Conservation (phyloP, 2,888 invertebrate genomes). For the Molorchus minor region DNA sequence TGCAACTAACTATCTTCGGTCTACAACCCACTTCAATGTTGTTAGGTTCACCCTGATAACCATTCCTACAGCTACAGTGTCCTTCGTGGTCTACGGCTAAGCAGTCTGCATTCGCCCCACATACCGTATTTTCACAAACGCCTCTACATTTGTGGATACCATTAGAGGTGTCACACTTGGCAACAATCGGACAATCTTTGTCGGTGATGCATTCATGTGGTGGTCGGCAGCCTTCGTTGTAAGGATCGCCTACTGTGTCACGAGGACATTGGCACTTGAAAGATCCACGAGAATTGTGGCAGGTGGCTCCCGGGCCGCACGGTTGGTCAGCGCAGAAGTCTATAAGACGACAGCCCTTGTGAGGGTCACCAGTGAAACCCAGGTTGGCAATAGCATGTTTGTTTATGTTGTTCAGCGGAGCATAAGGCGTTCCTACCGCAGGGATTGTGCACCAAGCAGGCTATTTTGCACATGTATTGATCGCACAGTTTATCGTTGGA, state of each 20-base stretch:
- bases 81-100: conserved; percentile 77
- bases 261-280: conserved; percentile 82
- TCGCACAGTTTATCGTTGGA: conserved; percentile 85
- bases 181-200: conserved; percentile 82
- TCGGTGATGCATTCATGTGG: conserved; percentile 84
- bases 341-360: conserved; percentile 74
- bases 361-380: conserved; percentile 84
- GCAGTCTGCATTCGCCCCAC: conserved; percentile 88
- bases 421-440: conserved; percentile 88
- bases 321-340: conserved; percentile 82
- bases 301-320: conserved; percentile 82
- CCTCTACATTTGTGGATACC: conserved; percentile 83
- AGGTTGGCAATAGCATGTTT: conserved; percentile 87
- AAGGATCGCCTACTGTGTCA: conserved; percentile 85
- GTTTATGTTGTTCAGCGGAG: conserved; percentile 82
- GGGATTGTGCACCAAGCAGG: conserved; percentile 82
- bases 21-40: conserved; percentile 77
- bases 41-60: conserved; percentile 80
- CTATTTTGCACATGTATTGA: conserved; percentile 84
- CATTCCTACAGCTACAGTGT: conserved; percentile 80
- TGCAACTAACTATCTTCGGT: conserved; percentile 78
- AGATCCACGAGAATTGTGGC: conserved; percentile 81
- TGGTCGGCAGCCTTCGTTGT: conserved; percentile 81
- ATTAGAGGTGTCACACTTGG: conserved; percentile 77
- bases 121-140: conserved; percentile 79